A percentile compares a stretch with the other conserved stretches of the same genome.
Evolutionary conservation across 2,113 vertebrate genomes (phyloP).

Genomic region (Cebidichthys violaceus): DNA sequence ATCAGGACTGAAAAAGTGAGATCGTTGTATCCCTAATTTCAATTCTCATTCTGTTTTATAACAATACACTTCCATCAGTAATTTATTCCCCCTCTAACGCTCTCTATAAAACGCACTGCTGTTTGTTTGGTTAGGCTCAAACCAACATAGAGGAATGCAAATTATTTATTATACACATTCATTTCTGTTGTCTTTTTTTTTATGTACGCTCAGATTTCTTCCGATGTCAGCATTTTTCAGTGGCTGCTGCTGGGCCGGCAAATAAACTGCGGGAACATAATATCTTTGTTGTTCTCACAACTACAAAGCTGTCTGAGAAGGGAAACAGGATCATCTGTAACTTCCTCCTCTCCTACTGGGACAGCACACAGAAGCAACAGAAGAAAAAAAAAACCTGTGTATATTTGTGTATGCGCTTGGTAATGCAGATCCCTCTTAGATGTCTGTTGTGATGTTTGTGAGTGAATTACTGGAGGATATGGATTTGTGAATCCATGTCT

Average conservation of each 20-base stretch:
- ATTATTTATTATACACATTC: constrained; percentile 46
- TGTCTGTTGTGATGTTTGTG: constrained; percentile 13
- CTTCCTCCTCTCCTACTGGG: constrained; percentile 33
- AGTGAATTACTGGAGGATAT: neutral
- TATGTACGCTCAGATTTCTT: constrained; percentile 44
- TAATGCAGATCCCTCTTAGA: constrained; percentile 7
- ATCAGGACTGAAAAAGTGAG: neutral
- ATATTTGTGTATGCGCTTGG: constrained; percentile 11
- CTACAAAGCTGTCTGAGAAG: constrained; percentile 33
- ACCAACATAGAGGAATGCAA: constrained; percentile 36
- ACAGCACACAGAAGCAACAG: constrained; percentile 9
- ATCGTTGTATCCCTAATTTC: neutral
- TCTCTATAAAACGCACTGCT: constrained; percentile 15
- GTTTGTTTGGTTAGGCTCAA: neutral
- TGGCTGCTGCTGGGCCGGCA: constrained; percentile 39
- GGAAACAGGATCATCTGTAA: constrained; percentile 53
- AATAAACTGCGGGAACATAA: constrained; percentile 46
- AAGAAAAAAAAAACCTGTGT: neutral
- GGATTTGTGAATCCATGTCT: constrained; percentile 5
- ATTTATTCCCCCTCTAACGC: neutral
- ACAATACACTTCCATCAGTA: neutral
- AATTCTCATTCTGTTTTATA: constrained; percentile 8
- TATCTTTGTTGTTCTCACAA: constrained; percentile 46
- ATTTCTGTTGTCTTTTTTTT: constrained; percentile 53
- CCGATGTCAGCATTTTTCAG: constrained; percentile 34